These are phyloP conservation scores for Gasteruption jaculator DNA, from an alignment of 2,888 invertebrate species.

Conservation along the genomic window DNA sequence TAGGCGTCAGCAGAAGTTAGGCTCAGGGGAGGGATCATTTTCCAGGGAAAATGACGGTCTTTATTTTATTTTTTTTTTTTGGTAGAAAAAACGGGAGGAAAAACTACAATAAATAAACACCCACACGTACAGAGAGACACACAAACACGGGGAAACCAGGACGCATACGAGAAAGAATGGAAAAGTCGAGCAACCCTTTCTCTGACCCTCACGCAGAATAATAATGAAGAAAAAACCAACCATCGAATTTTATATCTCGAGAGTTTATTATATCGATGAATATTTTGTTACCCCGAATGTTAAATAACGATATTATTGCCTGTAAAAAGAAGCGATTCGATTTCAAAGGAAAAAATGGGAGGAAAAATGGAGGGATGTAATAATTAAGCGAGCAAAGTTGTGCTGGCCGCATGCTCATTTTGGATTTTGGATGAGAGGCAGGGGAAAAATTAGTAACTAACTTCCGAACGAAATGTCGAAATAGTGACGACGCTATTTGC, in stretches of 20 bases:
- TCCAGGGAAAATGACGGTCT: too few species aligned
- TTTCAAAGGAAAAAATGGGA: constrained; percentile 17
- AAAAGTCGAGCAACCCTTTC: too few species aligned
- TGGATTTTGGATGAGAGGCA: constrained; percentile 7
- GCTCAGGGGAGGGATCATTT: too few species aligned
- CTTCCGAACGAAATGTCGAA: too few species aligned
- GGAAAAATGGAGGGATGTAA: constrained; percentile 16
- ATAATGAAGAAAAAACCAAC: constrained; percentile 15
- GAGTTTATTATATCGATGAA: constrained; percentile 39
- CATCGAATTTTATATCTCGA: constrained; percentile 39
- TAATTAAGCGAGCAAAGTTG: constrained; percentile 30
- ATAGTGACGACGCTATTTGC: too few species aligned
- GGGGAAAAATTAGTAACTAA: constrained; percentile 13
- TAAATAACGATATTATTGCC: constrained; percentile 32
- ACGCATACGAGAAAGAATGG: too few species aligned
- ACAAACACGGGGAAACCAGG: too few species aligned
- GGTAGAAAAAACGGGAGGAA: too few species aligned
- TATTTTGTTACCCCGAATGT: constrained; percentile 39
- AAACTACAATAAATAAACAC: too few species aligned
- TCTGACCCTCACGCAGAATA: too few species aligned
- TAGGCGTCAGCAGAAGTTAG: constrained; percentile 14
- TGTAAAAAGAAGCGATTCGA: not conserved
- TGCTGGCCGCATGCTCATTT: constrained; percentile 38
- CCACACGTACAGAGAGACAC: too few species aligned
- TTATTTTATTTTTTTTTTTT: constrained; percentile 21